Conservation (phyloP, 1,140 invertebrate species). For the Bombus soroeensis region DNA sequence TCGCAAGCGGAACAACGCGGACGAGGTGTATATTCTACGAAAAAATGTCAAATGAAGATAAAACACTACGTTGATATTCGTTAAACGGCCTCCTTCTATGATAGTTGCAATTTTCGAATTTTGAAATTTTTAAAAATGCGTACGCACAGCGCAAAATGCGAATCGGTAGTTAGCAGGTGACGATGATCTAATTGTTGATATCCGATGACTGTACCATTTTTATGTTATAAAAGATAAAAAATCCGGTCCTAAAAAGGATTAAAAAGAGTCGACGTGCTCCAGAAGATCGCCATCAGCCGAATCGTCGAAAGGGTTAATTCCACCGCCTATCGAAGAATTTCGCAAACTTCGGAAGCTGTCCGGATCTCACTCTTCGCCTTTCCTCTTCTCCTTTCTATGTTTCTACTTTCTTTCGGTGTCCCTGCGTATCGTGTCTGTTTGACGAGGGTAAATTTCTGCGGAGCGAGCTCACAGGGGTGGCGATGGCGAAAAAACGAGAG, state of each 20-base stretch:
- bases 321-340: neutral
- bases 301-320: neutral
- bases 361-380: neutral
- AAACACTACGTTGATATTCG: too few species aligned
- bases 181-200: too few species aligned
- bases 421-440: conserved; percentile 2
- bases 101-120: too few species aligned
- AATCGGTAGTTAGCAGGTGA: neutral
- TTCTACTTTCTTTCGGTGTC: neutral
- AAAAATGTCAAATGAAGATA: too few species aligned
- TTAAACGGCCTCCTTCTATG: too few species aligned
- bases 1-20: too few species aligned
- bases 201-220: too few species aligned
- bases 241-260: neutral
- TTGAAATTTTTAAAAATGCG: too few species aligned
- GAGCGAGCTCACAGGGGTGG: conserved; percentile 1
- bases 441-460: conserved; percentile 26
- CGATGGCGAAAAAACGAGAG: conserved; percentile 12
- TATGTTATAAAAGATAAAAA: neutral
- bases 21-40: too few species aligned
- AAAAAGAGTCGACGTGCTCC: neutral
- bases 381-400: neutral
- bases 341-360: neutral
- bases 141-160: too few species aligned
- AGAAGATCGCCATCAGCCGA: neutral